Evolutionary conservation across 2,797 vertebrate species (phyloP).

Genomic region (Sylvia borin): DNA sequence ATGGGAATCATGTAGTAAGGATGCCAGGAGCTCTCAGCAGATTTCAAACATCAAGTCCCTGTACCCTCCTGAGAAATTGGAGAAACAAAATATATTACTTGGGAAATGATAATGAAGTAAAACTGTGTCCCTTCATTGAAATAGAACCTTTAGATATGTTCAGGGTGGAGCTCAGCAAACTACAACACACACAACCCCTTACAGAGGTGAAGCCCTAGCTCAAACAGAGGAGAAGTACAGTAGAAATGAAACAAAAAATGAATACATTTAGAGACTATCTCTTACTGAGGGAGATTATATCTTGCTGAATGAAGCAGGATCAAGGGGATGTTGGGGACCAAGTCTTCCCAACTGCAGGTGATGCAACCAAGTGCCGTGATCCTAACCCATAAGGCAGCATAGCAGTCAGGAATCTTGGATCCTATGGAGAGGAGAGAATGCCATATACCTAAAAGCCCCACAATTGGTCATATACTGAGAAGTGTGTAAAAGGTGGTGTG

Average conservation of each 20-base stretch:
- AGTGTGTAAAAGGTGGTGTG: rapidly evolving
- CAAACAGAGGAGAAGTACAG: neutral
- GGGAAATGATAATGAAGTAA: neutral
- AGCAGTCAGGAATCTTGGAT: no score
- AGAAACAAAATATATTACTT: neutral
- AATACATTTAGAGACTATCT: neutral
- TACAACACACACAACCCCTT: neutral
- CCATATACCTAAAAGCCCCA: no score
- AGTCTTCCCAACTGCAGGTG: neutral
- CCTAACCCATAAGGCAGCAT: neutral
- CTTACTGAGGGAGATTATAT: neutral
- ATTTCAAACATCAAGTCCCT: neutral
- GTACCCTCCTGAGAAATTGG: rapidly evolving
- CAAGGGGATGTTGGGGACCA: neutral
- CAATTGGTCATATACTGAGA: neutral
- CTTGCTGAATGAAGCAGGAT: neutral
- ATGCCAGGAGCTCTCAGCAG: neutral
- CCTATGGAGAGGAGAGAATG: neutral
- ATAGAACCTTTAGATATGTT: neutral
- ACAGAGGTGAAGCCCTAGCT: neutral
- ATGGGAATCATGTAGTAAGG: neutral
- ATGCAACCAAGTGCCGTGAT: neutral
- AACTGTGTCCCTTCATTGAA: neutral
- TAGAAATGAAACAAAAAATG: neutral
- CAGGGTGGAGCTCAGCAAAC: neutral